These are phyloP conservation scores for Anoplius nigerrimus DNA, from an alignment of 2,888 invertebrate species.

Conservation along the genomic window DNA sequence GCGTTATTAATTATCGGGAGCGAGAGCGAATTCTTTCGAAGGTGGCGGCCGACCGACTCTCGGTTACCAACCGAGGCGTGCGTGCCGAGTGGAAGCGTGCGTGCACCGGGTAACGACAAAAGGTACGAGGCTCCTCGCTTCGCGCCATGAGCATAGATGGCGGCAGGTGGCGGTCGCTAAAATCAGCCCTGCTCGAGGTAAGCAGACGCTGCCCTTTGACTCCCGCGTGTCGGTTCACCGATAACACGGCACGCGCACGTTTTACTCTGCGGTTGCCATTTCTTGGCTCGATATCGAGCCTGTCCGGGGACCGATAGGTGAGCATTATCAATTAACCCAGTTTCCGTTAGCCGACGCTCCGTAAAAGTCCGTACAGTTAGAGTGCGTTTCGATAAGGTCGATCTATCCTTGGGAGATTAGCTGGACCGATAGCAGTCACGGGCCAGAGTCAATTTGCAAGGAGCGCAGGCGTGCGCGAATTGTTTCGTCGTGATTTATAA, in stretches of 20 bases:
- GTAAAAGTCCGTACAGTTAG: no score
- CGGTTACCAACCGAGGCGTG: slow-evolving; percentile 58
- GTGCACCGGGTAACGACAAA: slow-evolving; percentile 23
- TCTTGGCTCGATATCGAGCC: no score
- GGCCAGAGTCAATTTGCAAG: background rate
- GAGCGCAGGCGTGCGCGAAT: background rate
- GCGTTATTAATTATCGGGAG: no score
- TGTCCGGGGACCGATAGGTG: no score
- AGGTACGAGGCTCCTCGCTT: slow-evolving; percentile 25
- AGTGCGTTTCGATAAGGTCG: no score
- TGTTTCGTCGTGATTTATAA: no score
- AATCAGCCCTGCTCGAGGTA: no score
- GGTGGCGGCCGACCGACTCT: slow-evolving; percentile 12
- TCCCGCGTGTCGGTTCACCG: background rate
- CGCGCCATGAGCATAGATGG: slow-evolving; percentile 58
- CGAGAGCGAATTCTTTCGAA: no score
- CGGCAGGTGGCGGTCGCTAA: slow-evolving; percentile 49
- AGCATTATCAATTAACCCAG: no score
- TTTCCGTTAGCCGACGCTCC: no score
- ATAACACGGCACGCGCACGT: background rate
- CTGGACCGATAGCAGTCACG: no score
- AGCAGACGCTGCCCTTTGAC: background rate
- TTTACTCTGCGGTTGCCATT: no score
- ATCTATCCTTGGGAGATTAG: background rate
- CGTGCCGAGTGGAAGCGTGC: background rate